Base-by-base conservation (phyloP, 30 jellyfish, hydroid and myxozoan genomes). In the Chironex yamaguchii region DNA sequence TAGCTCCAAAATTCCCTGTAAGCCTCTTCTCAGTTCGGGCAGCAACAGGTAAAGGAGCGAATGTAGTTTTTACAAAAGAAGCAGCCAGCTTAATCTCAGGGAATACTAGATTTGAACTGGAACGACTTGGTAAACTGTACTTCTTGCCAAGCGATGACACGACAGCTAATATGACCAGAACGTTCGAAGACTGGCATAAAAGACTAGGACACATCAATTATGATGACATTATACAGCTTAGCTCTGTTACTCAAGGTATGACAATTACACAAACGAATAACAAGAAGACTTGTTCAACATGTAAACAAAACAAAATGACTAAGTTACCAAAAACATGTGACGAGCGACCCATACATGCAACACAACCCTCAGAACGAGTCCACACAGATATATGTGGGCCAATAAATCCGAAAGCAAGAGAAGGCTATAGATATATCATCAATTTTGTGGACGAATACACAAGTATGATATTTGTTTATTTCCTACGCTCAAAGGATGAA, bases 21-120 rank as follows among this genome's bases (percentile, higher is more conserved):
- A 81, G 91, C 29, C 85, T 81, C 20, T 81, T 81, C 35, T 81
- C 87, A 20, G 91, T 81, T 3, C 50, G 75, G 2, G 84, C 87
- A 81, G 91, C 91, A 21, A 81, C 91, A 2, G 91, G 67, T 29
- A 28, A 29, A 28, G 85, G 85, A 50, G 91, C 91, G 36, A 65
- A 35, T 0, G 33, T 64, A 21, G 6, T 64, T 2, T 81, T 81
- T 35, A 34, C 71, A 22, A 21, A 81, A 42, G n/a, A 28, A 13
- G 30, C 50, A 4, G 85, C 91, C 25, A 11, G 63, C 12, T 67
- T 82, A 22, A 67, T 34, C 20, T 9, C 71, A 1, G 62, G 58
- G 33, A 42, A 42, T 14, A 64, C 86, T 2, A 27, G 58, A 22
- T 81, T 81, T 66, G 62, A 81, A 6, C 24, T 81, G 12, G 67